Base-by-base conservation (phyloP, 2,113 vertebrate species). In the Nematolebias whitei region DNA sequence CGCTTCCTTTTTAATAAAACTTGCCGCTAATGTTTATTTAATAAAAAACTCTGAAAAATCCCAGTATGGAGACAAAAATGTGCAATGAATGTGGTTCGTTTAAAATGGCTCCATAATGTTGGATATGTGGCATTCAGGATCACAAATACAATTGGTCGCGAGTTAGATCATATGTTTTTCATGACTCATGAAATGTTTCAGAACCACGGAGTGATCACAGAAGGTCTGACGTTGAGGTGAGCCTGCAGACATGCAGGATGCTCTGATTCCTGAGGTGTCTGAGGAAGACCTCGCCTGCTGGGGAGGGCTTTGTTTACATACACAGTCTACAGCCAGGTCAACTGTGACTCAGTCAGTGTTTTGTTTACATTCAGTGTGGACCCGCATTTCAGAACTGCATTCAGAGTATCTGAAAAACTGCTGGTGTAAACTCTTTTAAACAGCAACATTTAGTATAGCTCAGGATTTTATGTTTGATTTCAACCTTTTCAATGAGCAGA, bases 141-240 rank as follows among this genome's bases (percentile, higher is more conserved):
- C 51, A 38, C 19, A 58, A 65, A 71, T 10, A 16, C 20, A 54
- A 56, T 72, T 81, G 84, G 84, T 87, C 84, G 66, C 60, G 66
- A 47, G 53, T 4, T 7, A 29, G 26, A 3, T 29, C 3, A 38
- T 77, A 62, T 70, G 62, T 55, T 18, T 39, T 39, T 39, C 38
- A 39, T 39, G 12, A 7, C 26, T 29, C 26, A 29, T 4, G 26
- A 29, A 29, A 29, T 29, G 5, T 2, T 43, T 16, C 6, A 43
- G 14, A 43, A 43, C 40, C 14, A 16, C 4, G 15, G 4, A 16
- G 40, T 43, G 14, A 43, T 15, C 40, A 43, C 40, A 43, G 40
- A 57, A 59, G 43, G 61, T 29, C 3, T 29, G 26, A 29, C 7
- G 26, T 29, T 29, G 26, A 29, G 26, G 3, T 67, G 61, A 61